Evolutionary conservation across 2,113 vertebrate species (phyloP).

Genomic region (Malaclemys terrapin): DNA sequence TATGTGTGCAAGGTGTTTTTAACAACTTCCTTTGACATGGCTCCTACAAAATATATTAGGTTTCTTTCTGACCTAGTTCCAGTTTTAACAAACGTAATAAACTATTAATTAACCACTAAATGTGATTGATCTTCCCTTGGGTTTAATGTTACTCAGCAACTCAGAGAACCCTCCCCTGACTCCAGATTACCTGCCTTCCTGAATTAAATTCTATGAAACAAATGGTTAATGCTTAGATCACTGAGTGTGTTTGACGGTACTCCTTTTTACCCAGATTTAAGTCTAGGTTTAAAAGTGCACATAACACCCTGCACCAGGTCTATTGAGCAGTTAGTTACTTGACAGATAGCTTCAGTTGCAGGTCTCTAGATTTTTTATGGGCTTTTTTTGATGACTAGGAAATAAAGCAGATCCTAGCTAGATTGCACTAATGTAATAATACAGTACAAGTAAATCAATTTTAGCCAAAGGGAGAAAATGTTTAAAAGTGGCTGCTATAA

Average conservation of each 20-base stretch:
- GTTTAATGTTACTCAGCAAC: background rate
- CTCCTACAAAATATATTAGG: background rate
- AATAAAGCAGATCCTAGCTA: background rate
- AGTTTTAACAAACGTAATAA: conserved; percentile 4
- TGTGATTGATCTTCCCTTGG: background rate
- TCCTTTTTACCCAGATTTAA: background rate
- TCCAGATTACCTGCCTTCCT: conserved; percentile 24
- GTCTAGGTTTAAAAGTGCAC: background rate
- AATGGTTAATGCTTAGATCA: background rate
- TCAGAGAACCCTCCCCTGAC: background rate
- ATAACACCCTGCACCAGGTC: background rate
- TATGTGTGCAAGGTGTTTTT: background rate
- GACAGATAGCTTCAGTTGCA: background rate
- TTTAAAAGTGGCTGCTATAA: background rate
- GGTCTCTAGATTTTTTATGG: background rate
- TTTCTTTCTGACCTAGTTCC: background rate
- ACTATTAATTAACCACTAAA: background rate
- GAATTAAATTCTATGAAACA: conserved; percentile 14
- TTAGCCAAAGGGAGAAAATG: background rate
- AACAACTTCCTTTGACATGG: background rate
- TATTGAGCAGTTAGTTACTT: background rate
- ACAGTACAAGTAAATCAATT: accelerated
- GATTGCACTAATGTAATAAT: accelerated
- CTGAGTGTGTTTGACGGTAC: background rate
- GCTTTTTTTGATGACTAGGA: background rate